Base-by-base conservation (phyloP, 35 echinoderm and acorn worm genomes). In the Strongylocentrotus purpuratus region DNA sequence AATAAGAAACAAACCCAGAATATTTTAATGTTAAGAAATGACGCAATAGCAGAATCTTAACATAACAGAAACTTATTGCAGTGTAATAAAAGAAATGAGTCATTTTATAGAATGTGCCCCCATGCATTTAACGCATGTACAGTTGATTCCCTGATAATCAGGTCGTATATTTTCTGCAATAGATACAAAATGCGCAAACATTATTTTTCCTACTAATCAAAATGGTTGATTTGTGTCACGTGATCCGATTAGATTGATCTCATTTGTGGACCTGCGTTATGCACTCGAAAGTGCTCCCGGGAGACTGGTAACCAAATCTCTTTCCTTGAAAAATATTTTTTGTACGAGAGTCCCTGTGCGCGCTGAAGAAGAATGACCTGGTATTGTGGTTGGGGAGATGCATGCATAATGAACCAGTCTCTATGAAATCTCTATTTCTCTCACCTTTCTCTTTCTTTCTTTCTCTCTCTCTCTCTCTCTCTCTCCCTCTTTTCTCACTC, bases 391-490 rank as follows among this genome's bases (percentile, higher is more conserved):
- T 78, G 20, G 25, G 65, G 65, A 15, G 18, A 78, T 78, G 65
- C 65, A 78, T 78, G 65, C 65, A 78, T 78, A 78, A 78, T 78
- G 65, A 28, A 78, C 65, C 65, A 78, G 65, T 78, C 65, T 78
- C 20, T 59, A 59, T 59, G 52, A 78, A 78, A 78, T 78, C 65
- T 28, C 22, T 78, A 31, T 78, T 78, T 15, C 22, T 59, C 52
- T 17, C 11, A 1, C 52, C 52, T 11, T 13, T 59, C 65, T 78
- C 65, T 22, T 22, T 70, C 61, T 20, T 18, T 25, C 4, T 20
- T 14, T 28, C 61, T 28, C 15, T 70, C 61, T 28, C 18, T 28
- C 4, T 28, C 20, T 78, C 22, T 78, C 65, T 78, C 5, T 78
- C 65, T 28, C 20, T n/a, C 65, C n/a, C 65, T 1, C 61, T 8